Evolutionary conservation across 2,113 vertebrate genomes (phyloP).

Genomic region (Hyperoodon ampullatus): DNA sequence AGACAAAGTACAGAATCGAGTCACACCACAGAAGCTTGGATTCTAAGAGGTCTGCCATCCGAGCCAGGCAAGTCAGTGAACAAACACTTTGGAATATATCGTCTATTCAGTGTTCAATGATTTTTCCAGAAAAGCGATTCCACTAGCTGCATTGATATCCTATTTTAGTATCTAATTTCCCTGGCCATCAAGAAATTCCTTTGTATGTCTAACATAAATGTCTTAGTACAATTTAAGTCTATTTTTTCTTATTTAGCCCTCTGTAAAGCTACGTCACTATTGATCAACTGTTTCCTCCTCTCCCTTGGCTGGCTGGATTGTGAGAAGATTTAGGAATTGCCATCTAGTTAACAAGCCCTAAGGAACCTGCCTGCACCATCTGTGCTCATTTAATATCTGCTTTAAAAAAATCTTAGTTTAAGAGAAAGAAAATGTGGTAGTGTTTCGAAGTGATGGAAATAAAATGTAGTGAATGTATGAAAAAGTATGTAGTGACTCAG

Average conservation of each 20-base stretch:
- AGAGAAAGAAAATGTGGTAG: conserved; percentile 20
- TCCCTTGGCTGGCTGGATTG: conserved; percentile 3
- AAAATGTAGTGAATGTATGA: not conserved
- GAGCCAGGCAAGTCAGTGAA: not conserved
- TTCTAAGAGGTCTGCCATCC: not conserved
- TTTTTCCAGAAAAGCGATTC: not conserved
- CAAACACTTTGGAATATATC: not conserved
- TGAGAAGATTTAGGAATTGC: conserved; percentile 55
- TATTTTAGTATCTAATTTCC: conserved; percentile 36
- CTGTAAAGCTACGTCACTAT: conserved; percentile 42
- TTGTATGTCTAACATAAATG: conserved; percentile 1
- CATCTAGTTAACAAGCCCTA: conserved; percentile 42
- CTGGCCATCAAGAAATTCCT: conserved; percentile 40
- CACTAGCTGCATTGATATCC: not conserved
- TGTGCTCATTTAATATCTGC: conserved; percentile 53
- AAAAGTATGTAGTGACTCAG: not conserved
- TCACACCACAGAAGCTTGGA: not conserved
- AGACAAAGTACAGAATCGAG: not conserved
- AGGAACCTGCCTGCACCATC: conserved; percentile 31
- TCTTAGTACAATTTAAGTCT: not conserved
- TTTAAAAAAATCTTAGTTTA: conserved; percentile 38
- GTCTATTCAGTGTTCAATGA: not conserved
- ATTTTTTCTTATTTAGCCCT: conserved; percentile 35
- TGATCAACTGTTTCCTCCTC: conserved; percentile 29
- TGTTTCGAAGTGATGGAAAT: conserved; percentile 59